Evolutionary conservation across 2,888 invertebrate species (phyloP).

Genomic region (Ypsolopha sequella): DNA sequence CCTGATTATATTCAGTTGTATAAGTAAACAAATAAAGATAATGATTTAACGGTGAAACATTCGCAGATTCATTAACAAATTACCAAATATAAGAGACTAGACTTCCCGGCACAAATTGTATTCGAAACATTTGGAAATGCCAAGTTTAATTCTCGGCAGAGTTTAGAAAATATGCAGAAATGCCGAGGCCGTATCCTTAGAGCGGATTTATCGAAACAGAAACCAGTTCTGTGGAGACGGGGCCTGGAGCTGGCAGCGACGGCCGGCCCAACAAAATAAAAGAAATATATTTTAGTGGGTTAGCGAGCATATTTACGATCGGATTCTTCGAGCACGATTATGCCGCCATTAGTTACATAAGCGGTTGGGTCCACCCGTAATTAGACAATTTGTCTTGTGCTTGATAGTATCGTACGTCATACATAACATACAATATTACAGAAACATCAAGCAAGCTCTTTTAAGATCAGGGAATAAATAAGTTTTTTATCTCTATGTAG

Average conservation of each 20-base stretch:
- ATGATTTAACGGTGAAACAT: not conserved
- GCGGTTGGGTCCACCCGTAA: conserved; percentile 34
- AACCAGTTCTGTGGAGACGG: conserved; percentile 56
- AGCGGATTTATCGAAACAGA: conserved; percentile 52
- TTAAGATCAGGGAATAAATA: too few relatives aligned
- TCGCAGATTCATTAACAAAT: not conserved
- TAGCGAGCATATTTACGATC: conserved; percentile 66
- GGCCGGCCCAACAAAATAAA: conserved; percentile 57
- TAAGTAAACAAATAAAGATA: not conserved
- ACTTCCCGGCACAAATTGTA: not conserved
- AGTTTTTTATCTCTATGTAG: too few relatives aligned
- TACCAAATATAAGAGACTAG: not conserved
- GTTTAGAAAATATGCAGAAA: conserved; percentile 40
- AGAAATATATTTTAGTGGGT: conserved; percentile 70
- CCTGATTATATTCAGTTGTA: not conserved
- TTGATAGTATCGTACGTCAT: conserved; percentile 25
- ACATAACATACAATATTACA: conserved; percentile 11
- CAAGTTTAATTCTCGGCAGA: not conserved
- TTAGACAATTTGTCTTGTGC: conserved; percentile 48
- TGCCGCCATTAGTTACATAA: conserved; percentile 61
- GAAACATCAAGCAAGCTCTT: too few relatives aligned
- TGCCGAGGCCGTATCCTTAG: conserved; percentile 30
- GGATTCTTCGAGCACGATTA: conserved; percentile 52
- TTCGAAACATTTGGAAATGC: conserved; percentile 1
- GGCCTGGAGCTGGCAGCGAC: conserved; percentile 28